Evolutionary conservation across 2,113 vertebrate species (phyloP), one percentile per base, ranked within the genome.

Genomic region (Rhipidura dahli): DNA sequence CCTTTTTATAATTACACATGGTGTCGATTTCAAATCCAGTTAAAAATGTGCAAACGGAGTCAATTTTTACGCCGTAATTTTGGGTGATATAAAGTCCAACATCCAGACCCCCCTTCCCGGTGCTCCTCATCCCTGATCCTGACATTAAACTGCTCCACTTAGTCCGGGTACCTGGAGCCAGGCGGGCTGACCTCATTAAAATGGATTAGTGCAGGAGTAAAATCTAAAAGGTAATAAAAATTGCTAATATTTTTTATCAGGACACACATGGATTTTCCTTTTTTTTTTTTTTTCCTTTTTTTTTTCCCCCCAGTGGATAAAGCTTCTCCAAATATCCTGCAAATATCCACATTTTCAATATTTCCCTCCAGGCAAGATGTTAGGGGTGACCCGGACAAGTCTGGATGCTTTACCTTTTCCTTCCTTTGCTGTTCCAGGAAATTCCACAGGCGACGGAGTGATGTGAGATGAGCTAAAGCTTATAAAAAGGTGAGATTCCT

Each of bases 171-270:
- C 92, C 88, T 92, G 88, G 83, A 95, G 94, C 96, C 96, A 95
- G 90, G 90, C 90, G 15, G 76, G 83, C 90, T 97, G 96, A 96
- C 96, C 96, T 96, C 96, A 96, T 97, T 96, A 96, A 96, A 95
- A 96, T 93, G 93, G 96, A 93, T 96, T 96, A 94, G 86, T 65
- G 89, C 72, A 87, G 94, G 80, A 94, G 83, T 88, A 96, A 96
- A 97, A 97, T 89, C 95, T 95, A 93, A 97, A 94, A 95, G 96
- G 96, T 84, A 96, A 96, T 97, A 96, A 96, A 97, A 96, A 95
- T 69, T 30, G 60, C 83, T 92, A 90, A 94, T 96, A 92, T 94
- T 96, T 96, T 96, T 96, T 89, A 87, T 66, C 2, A 6, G 80
- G 94, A 57, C 86, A 89, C 37, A 49, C 70, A 64, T 21, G 85